These are phyloP conservation scores for Conops quadrifasciatus DNA, from an alignment of 2,888 invertebrate species.

Conservation along the genomic window DNA sequence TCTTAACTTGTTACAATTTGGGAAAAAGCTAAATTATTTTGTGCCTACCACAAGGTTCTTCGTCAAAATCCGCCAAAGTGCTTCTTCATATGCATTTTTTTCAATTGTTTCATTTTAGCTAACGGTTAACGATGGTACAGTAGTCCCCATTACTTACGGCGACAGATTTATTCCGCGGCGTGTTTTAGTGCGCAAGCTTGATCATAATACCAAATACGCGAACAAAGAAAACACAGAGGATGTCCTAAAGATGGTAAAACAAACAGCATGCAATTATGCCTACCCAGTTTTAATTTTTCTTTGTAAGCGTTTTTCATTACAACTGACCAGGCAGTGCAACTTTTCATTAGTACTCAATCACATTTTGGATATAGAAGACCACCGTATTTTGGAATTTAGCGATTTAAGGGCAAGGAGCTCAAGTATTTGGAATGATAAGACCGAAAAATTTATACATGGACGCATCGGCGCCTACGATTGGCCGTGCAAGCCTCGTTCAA, in stretches of 20 bases:
- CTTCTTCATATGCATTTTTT: too few species aligned
- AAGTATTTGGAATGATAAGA: conserved; percentile 3
- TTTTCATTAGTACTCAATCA: conserved; percentile 49
- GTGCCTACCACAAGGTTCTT: too few species aligned
- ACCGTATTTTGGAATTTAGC: conserved; percentile 51
- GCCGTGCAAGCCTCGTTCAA: conserved; percentile 57
- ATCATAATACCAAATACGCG: conserved; percentile 49
- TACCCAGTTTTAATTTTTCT: background rate
- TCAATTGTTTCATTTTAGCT: conserved; percentile 24
- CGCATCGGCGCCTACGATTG: conserved; percentile 53
- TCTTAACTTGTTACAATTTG: too few species aligned
- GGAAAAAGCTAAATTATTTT: too few species aligned
- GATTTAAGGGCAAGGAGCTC: conserved; percentile 35
- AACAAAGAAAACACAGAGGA: conserved; percentile 35
- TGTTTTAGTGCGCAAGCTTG: conserved; percentile 46
- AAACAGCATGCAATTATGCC: background rate
- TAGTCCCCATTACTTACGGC: conserved; percentile 44
- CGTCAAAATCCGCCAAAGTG: too few species aligned
- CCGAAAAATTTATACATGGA: conserved; percentile 31
- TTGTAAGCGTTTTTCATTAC: conserved; percentile 38
- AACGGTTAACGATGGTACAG: background rate
- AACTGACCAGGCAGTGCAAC: conserved; percentile 52
- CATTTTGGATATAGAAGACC: conserved; percentile 47
- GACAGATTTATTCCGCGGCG: conserved; percentile 63
- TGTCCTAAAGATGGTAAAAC: conserved; percentile 34